phyloP scores from a whole-genome alignment of 2,797 vertebrate species.

The Pterois miles region DNA sequence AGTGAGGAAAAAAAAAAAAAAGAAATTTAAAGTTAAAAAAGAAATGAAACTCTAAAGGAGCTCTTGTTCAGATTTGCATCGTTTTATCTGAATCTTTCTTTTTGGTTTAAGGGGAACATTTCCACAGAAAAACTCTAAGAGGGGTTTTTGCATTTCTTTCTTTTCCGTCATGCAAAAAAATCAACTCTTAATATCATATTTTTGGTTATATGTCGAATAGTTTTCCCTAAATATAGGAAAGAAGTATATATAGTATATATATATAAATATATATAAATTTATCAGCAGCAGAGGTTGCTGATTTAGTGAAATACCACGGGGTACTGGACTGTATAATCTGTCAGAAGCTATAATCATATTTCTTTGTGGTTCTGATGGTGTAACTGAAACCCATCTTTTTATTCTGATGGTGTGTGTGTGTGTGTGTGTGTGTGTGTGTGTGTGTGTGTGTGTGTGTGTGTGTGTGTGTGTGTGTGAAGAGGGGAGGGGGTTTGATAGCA shows the following conservation, averaged over 20 bases:
- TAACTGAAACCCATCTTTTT: slow-evolving; percentile 77
- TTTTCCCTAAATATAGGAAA: slow-evolving; percentile 92
- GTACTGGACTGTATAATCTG: slow-evolving; percentile 93
- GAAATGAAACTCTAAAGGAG: slow-evolving; percentile 71
- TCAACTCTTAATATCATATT: slow-evolving; percentile 90
- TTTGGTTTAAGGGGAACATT: slow-evolving; percentile 68
- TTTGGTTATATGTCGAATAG: slow-evolving; percentile 90
- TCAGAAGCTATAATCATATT: slow-evolving; percentile 87
- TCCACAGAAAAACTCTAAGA: slow-evolving; percentile 80
- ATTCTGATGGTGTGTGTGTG: slow-evolving; percentile 17
- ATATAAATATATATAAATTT: slow-evolving; percentile 64
- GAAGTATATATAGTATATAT: slow-evolving; percentile 77
- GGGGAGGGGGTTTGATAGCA: neutral
- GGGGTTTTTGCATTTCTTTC: slow-evolving; percentile 75
- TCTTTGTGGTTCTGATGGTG: slow-evolving; percentile 84
- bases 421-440: slow-evolving; percentile 3
- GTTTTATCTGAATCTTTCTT: slow-evolving; percentile 76
- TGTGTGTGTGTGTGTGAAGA: neutral
- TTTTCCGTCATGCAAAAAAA: slow-evolving; percentile 87
- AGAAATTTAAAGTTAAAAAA: slow-evolving; percentile 44
- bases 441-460: neutral
- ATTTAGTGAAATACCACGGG: slow-evolving; percentile 90
- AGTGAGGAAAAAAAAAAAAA: slow-evolving; percentile 55
- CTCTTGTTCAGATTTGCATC: slow-evolving; percentile 63
- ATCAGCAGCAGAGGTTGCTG: slow-evolving; percentile 82